Evolutionary conservation across 2,888 invertebrate species (phyloP).

Genomic region (Steinernema hermaphroditum): DNA sequence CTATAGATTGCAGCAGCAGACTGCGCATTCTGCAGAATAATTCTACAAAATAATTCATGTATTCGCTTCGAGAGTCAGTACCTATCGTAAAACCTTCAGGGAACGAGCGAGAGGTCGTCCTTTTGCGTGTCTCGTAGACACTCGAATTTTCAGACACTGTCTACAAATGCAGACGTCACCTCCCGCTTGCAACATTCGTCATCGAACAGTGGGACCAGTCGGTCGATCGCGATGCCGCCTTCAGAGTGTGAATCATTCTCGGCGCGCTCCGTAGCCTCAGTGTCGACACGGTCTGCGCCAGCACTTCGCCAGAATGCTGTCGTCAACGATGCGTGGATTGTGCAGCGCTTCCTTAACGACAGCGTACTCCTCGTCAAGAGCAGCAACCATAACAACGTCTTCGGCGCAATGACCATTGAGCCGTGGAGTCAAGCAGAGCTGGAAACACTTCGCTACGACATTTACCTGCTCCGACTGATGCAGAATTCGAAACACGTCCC

Average conservation of each 20-base stretch:
- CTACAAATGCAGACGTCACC: too few species aligned
- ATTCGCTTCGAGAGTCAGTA: too few species aligned
- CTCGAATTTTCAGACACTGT: too few species aligned
- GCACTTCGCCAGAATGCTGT: neutral
- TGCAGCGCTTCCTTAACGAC: neutral
- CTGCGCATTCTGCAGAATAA: too few species aligned
- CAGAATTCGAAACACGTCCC: slow-evolving; percentile 6
- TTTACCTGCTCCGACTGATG: slow-evolving; percentile 10
- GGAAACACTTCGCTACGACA: slow-evolving; percentile 23
- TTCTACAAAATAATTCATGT: too few species aligned
- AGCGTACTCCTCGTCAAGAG: neutral
- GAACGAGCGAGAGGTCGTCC: too few species aligned
- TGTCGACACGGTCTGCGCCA: neutral
- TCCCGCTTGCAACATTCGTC: too few species aligned
- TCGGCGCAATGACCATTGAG: slow-evolving; percentile 14
- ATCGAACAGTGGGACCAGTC: too few species aligned
- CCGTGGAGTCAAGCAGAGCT: slow-evolving; percentile 5
- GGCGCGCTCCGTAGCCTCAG: neutral
- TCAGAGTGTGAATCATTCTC: neutral
- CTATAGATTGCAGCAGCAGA: too few species aligned
- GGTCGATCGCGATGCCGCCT: neutral
- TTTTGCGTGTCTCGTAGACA: too few species aligned
- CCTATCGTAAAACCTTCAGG: too few species aligned
- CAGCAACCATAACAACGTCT: neutral
- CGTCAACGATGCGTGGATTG: slow-evolving; percentile 24